A percentile compares a stretch with the other conserved stretches of the same genome.
Conservation (phyloP, 2,888 invertebrate species). For the Eutolmus rufibarbis region DNA sequence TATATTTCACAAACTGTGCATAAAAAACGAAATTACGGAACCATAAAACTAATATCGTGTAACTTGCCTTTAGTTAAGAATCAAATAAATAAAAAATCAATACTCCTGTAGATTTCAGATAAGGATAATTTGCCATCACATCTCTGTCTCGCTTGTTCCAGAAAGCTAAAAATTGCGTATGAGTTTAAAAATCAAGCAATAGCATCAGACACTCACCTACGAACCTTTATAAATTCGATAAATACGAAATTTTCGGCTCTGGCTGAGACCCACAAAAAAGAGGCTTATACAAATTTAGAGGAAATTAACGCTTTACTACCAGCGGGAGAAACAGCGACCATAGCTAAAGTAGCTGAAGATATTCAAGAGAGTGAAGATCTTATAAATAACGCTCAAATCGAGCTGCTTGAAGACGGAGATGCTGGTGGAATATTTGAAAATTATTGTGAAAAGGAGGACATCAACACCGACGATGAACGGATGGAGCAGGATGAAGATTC, state of each 20-base stretch:
- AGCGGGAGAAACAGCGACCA: not conserved
- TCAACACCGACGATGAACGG: not conserved
- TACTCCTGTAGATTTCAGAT: slow-evolving; percentile 40
- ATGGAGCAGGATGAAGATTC: not conserved
- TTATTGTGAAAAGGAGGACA: not conserved
- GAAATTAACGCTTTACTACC: not conserved
- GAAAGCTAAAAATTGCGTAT: slow-evolving; percentile 44
- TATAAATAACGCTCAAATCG: not conserved
- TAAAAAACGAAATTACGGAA: no score
- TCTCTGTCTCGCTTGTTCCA: slow-evolving; percentile 47
- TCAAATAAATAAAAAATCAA: no score
- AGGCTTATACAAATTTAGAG: not conserved
- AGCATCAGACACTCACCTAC: slow-evolving; percentile 44
- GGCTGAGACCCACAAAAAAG: not conserved
- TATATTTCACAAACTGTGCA: no score
- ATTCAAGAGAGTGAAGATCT: not conserved
- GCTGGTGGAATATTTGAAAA: not conserved
- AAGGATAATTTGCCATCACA: slow-evolving; percentile 47
- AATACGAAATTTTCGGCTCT: slow-evolving; percentile 38
- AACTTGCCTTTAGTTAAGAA: no score
- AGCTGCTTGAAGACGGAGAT: not conserved
- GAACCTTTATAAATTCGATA: slow-evolving; percentile 38
- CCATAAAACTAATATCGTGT: no score
- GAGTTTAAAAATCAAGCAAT: slow-evolving; percentile 47
- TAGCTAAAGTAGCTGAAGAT: not conserved